phyloP scores from a whole-genome alignment of 2,113 vertebrate species.

The Chionis minor region DNA sequence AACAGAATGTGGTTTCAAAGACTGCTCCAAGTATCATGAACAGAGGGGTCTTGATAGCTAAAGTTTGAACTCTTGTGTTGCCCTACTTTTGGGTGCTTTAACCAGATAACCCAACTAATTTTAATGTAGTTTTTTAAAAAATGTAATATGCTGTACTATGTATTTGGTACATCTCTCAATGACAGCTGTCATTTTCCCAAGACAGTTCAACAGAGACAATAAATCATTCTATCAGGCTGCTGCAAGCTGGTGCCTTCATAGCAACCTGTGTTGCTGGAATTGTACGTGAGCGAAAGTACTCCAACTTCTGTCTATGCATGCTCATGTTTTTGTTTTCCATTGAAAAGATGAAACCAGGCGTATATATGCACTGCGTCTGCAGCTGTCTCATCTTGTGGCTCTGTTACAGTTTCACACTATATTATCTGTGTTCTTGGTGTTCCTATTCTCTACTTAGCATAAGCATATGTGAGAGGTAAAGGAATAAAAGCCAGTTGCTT shows the following conservation, averaged over 20 bases:
- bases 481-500: not conserved
- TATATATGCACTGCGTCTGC: not conserved
- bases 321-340: not conserved
- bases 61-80: not conserved
- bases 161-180: not conserved
- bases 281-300: not conserved
- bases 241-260: not conserved
- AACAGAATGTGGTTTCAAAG: not conserved
- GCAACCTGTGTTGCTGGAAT: not conserved
- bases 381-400: not conserved
- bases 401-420: not conserved
- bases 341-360: not conserved
- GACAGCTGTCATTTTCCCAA: not conserved
- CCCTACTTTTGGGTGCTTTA: not conserved
- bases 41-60: not conserved
- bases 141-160: not conserved
- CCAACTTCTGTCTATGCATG: not conserved
- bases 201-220: not conserved
- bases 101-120: not conserved
- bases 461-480: not conserved
- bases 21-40: not conserved
- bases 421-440: not conserved
- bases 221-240: not conserved
- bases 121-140: not conserved
- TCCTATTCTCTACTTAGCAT: not conserved